Evolutionary conservation across 2,797 vertebrate species (phyloP).

Genomic region (Enteromius fasciolatus): DNA sequence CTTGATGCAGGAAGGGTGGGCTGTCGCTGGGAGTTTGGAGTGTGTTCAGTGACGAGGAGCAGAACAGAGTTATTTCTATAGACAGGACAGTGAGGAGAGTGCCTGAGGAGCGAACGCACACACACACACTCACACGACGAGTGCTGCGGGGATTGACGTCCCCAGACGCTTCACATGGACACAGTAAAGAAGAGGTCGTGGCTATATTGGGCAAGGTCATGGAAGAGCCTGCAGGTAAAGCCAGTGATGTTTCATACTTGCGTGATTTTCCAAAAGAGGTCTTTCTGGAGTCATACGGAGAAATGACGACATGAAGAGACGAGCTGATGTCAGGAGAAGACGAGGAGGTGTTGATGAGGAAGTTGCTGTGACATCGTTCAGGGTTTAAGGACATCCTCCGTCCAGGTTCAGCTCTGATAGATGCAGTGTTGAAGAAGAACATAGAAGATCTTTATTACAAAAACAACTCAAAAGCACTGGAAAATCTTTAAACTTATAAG

Average conservation of each 20-base stretch:
- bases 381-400: not conserved
- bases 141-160: constrained; percentile 23
- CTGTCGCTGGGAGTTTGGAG: constrained; percentile 51
- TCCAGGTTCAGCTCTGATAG: constrained; percentile 1
- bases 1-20: constrained; percentile 43
- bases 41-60: constrained; percentile 37
- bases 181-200: constrained; percentile 23
- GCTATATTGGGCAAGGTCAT: constrained; percentile 71
- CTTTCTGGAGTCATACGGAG: not conserved
- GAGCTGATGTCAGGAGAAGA: not conserved
- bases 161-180: constrained; percentile 46
- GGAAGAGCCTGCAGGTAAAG: constrained; percentile 66
- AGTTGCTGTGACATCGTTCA: not conserved
- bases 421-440: not conserved
- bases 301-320: not conserved
- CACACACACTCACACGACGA: not conserved
- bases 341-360: not conserved
- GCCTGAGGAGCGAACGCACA: constrained; percentile 30
- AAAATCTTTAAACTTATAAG: not conserved
- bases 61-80: constrained; percentile 48
- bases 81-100: constrained; percentile 49
- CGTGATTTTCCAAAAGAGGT: constrained; percentile 50
- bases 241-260: constrained; percentile 58
- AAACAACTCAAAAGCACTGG: not conserved
- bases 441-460: not conserved